A percentile compares a stretch with the other conserved stretches of the same genome.
These are phyloP conservation scores for Apocheima hispidaria DNA, from an alignment of 2,888 invertebrate genomes.

Conservation along the genomic window DNA sequence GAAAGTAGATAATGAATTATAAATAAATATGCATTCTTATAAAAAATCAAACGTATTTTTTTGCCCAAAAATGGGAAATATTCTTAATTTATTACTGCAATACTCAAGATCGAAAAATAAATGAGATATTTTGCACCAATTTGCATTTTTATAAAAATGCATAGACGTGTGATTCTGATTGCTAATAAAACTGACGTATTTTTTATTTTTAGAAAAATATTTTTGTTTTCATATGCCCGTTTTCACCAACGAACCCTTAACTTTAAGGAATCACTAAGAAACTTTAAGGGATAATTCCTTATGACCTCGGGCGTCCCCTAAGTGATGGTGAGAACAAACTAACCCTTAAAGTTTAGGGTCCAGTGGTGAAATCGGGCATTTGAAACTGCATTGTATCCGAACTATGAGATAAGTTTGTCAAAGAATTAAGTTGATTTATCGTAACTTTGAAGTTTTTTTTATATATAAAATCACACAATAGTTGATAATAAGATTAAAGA, in stretches of 20 bases:
- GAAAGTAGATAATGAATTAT: constrained; percentile 63
- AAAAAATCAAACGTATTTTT: constrained; percentile 54
- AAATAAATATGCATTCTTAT: constrained; percentile 65
- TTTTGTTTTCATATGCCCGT: constrained; percentile 63
- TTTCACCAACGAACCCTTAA: too few relatives aligned
- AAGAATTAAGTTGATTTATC: constrained; percentile 48
- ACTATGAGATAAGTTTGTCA: constrained; percentile 59
- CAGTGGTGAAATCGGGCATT: too few relatives aligned
- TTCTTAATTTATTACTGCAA: constrained; percentile 56
- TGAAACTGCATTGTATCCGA: constrained; percentile 67
- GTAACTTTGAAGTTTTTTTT: constrained; percentile 37
- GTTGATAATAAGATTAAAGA: constrained; percentile 53
- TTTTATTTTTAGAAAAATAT: constrained; percentile 77
- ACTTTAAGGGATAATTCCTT: too few relatives aligned
- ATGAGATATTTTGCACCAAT: constrained; percentile 52
- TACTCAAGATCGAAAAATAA: constrained; percentile 64
- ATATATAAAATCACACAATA: constrained; percentile 41
- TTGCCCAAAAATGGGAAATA: constrained; percentile 54
- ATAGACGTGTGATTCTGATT: constrained; percentile 51
- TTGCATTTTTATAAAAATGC: constrained; percentile 68
- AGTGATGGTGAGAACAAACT: too few relatives aligned
- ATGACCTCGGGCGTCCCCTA: too few relatives aligned
- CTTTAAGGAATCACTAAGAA: too few relatives aligned
- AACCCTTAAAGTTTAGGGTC: too few relatives aligned
- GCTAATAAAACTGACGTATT: constrained; percentile 17